Evolutionary conservation across 2,888 invertebrate genomes (phyloP), one percentile per base, ranked within the genome.

Genomic region (Plebejus melissa): DNA sequence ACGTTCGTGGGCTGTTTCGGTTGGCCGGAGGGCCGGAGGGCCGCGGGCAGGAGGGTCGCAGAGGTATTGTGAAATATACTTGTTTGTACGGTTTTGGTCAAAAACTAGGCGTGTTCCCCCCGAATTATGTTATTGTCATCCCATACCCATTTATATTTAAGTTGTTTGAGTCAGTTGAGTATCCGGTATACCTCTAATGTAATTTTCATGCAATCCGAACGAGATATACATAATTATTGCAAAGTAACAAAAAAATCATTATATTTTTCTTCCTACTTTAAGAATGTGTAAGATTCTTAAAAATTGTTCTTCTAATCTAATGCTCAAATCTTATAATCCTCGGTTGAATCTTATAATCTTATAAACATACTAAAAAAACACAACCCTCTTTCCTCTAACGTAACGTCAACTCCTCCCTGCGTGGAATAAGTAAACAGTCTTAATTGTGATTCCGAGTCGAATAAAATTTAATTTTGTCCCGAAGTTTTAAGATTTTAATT

Each of bases 401-500:
- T 65, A 36, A 3, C 65, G 65, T 58, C 58, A 38, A 28, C 41
- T 54, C 46, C 58, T 57, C 70, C 57, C 71, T 32, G 71, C 38
- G 41, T 28, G 65, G 65, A 75, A 71, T 75, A 41, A 57, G 70
- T 58, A 75, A 71, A 71, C 57, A 75, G 75, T 70, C 75, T 75
- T 75, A 75, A 75, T 75, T 75, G 70, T 75, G 58, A 75, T 54
- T 38, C 70, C 28, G 78, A 81, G 87, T 50, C 54, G 32, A 86
- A 89, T 92, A 89, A 92, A 92, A 92, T 93, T 93, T 90, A 93
- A 93, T 93, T 93, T 89, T 84, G 86, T 82, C 86, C 84, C 86
- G 83, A 91, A 93, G 88, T 93, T 93, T 93, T 92, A 90, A 88
- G 91, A 91, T 93, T 93, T 93, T 93, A 93, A 93, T 93, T 92